Base-by-base conservation (phyloP, 2,113 vertebrate genomes). In the Elachura formosa region DNA sequence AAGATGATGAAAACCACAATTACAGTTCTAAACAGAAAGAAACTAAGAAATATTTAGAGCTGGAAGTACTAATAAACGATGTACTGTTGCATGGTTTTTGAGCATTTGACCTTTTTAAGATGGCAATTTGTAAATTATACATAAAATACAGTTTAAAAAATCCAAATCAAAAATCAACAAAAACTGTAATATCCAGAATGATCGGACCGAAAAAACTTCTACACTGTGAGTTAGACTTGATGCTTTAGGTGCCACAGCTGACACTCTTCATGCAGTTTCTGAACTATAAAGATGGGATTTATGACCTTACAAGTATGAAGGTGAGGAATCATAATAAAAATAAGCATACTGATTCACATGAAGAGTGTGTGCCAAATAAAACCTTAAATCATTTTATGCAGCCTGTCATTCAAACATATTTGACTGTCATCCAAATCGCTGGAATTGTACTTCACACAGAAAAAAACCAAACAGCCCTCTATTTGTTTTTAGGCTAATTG, bases 401-500 rank as follows among this genome's bases (percentile, higher is more conserved):
- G 68, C 68, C 36, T 96, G 75, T 90, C 90, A 88, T 90, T 95
- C 93, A 95, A 45, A 59, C 72, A 85, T 90, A 81, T 41, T 96
- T 90, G 91, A 81, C 79, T 88, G 45, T 56, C 85, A 88, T 95
- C 85, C 85, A 96, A 93, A 80, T 92, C 81, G 61, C 82, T 91
- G 68, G 82, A 94, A 71, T 90, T 83, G 72, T 84, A 72, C 92
- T 91, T 93, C 48, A 76, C 51, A 84, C 8, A 90, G 46, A 73
- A 79, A 84, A 76, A 91, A 64, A 29, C 17, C 51, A 28, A 59
- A 6, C n/a, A n/a, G 0, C 5, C 25, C 43, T 36, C 45, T 81
- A 52, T 63, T 93, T 97, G 90, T 91, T 93, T 95, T 96, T 96
- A 96, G 79, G 54, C 29, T 89, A 91, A 86, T 95, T 91, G 61